Percentiles rank a stretch among this genome's conserved stretches.
These are phyloP conservation scores for Rhabdomys pumilio DNA, from an alignment of 2,797 vertebrate genomes.

Conservation along the genomic window DNA sequence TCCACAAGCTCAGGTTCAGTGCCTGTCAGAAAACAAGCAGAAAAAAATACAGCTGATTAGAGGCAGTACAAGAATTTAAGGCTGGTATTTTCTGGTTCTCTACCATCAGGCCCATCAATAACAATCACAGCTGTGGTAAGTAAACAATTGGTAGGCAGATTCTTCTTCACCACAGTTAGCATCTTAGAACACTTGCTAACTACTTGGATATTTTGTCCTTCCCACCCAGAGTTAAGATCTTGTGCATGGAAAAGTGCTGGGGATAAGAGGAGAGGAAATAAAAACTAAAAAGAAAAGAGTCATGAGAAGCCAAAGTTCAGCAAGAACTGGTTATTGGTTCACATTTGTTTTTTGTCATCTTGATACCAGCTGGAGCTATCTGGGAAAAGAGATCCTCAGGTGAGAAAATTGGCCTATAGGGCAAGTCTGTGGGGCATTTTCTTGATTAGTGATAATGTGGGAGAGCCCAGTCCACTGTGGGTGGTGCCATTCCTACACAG, in stretches of 20 bases:
- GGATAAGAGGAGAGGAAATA: background rate
- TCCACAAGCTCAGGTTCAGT: constrained; percentile 1
- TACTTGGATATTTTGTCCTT: background rate
- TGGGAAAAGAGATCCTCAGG: background rate
- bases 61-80: constrained; percentile 31
- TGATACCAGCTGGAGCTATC: background rate
- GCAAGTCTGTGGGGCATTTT: background rate
- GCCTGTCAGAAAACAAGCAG: background rate
- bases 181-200: background rate
- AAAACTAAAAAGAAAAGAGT: background rate
- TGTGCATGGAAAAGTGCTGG: background rate
- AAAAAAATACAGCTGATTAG: background rate
- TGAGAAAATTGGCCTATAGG: background rate
- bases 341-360: background rate
- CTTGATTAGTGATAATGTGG: background rate
- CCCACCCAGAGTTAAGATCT: background rate
- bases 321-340: background rate
- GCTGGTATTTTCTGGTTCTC: constrained; percentile 6
- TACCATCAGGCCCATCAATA: background rate
- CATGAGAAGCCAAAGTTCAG: background rate
- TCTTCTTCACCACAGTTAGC: background rate
- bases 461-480: background rate
- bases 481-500: background rate
- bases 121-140: background rate
- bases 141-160: background rate